phyloP scores from a whole-genome alignment of 2,888 invertebrate genomes.

The Zeuzera pyrina region DNA sequence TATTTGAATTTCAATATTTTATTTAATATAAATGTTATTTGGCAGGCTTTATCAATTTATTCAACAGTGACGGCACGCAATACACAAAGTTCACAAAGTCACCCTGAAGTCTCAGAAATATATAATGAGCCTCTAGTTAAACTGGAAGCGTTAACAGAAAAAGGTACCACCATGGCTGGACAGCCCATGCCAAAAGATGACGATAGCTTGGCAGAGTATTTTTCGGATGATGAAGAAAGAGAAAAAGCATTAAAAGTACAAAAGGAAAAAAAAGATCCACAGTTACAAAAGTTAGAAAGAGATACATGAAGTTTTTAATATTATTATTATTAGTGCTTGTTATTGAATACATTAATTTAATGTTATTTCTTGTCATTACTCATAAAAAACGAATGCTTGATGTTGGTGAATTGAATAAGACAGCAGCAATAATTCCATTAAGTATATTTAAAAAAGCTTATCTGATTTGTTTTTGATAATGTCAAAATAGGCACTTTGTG shows the following conservation, averaged over 20 bases:
- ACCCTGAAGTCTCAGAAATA: constrained; percentile 27
- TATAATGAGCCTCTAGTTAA: constrained; percentile 48
- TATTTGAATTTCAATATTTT: background rate
- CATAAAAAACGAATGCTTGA: too few relatives aligned
- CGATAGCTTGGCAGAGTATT: constrained; percentile 58
- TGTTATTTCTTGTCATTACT: too few relatives aligned
- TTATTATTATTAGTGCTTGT: too few relatives aligned
- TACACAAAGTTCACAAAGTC: constrained; percentile 17
- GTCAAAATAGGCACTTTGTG: too few relatives aligned
- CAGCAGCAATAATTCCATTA: too few relatives aligned
- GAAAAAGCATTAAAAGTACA: constrained; percentile 49
- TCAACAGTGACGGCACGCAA: constrained; percentile 65
- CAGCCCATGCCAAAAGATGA: constrained; percentile 36
- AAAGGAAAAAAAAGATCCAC: constrained; percentile 45
- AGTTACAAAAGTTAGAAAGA: constrained; percentile 42
- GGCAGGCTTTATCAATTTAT: constrained; percentile 76
- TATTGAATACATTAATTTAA: too few relatives aligned
- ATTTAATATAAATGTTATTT: background rate
- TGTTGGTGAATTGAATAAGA: too few relatives aligned
- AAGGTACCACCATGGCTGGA: constrained; percentile 46
- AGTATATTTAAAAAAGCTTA: too few relatives aligned
- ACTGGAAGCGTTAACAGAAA: constrained; percentile 40
- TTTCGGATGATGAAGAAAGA: constrained; percentile 66
- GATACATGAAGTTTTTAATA: too few relatives aligned
- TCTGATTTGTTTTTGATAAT: too few relatives aligned